Base-by-base conservation (phyloP, 2,113 vertebrate species). In the Ptychochromis oligacanthus region DNA sequence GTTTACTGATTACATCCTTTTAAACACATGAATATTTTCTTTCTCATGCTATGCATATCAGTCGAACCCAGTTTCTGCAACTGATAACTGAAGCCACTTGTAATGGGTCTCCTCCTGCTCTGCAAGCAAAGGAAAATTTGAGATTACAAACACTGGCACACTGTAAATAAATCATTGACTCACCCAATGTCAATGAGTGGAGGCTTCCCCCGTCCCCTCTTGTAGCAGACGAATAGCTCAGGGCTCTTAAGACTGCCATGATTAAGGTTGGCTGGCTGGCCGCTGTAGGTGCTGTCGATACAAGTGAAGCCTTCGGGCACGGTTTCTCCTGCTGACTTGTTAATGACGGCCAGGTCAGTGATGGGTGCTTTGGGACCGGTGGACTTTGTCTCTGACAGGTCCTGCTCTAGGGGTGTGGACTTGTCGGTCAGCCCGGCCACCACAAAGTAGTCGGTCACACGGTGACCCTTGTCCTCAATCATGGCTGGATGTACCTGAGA, bases 361-460 rank as follows among this genome's bases (percentile, higher is more conserved):
- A 99, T 99, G 74, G 98, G 97, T 26, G 97, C 97, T 93, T 99
- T 99, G 84, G 97, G 97, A 22, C 97, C 97, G n/a, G 92, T 79
- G 55, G 96, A 97, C 91, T 98, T 99, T 4, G 96, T 95, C 88
- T 99, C 98, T 1, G 96, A 96, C 75, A 98, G 96, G 82, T 99
- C 98, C 92, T 97, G 97, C 93, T 99, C 98, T 85, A 98, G 92
- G 7, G 96, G 97, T 2, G 96, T 96, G 83, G 97, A 96, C 10
- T 96, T 97, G 79, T 99, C 98, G 0, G 98, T 99, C 86, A 99
- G 96, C 56, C 98, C 98, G 22, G 98, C 98, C 84, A 99, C 98
- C 75, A 99, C 98, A 61, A 99, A 99, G 95, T 99, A 99, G 96
- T 99, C 98, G 11, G 97, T 97, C 92, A 99, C 98, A 6, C 97